A percentile compares a stretch with the other conserved stretches of the same genome.
phyloP scores from a whole-genome alignment of 2,113 vertebrate genomes.

The Dunckerocampus dactyliophorus region DNA sequence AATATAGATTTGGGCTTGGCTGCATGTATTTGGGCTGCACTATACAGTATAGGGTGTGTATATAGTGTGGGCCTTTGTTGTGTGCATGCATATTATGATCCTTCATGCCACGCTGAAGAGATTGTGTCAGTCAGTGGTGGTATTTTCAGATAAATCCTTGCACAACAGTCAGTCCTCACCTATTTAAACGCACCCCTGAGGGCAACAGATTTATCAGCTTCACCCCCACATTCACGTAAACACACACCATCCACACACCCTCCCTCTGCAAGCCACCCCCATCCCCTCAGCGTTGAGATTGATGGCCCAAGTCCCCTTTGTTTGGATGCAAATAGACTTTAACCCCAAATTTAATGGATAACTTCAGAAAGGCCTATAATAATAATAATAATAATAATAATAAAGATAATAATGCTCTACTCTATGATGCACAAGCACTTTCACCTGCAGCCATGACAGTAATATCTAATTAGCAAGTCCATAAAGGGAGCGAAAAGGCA shows the following conservation, averaged over 20 bases:
- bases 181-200: conserved; percentile 77
- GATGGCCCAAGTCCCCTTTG: conserved; percentile 73
- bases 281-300: conserved; percentile 65
- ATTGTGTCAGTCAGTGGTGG: conserved; percentile 34
- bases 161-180: conserved; percentile 74
- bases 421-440: conserved; percentile 24
- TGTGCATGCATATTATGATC: neutral
- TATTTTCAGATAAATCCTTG: conserved; percentile 74
- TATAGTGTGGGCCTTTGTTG: neutral
- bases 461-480: conserved; percentile 4
- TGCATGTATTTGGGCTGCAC: conserved; percentile 13
- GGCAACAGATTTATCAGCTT: conserved; percentile 75
- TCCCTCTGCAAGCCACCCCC: conserved; percentile 23
- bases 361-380: conserved; percentile 70
- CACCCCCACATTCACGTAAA: conserved; percentile 19
- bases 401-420: too few relatives aligned
- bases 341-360: conserved; percentile 75
- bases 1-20: conserved; percentile 12
- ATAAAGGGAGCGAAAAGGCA: neutral
- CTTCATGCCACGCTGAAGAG: too few relatives aligned
- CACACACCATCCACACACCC: conserved; percentile 3
- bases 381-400: conserved; percentile 33
- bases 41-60: neutral
- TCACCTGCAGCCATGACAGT: conserved; percentile 7
- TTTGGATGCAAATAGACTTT: conserved; percentile 79